Conservation (phyloP, 2,797 vertebrate genomes). For the Pyrocephalus nanus region DNA sequence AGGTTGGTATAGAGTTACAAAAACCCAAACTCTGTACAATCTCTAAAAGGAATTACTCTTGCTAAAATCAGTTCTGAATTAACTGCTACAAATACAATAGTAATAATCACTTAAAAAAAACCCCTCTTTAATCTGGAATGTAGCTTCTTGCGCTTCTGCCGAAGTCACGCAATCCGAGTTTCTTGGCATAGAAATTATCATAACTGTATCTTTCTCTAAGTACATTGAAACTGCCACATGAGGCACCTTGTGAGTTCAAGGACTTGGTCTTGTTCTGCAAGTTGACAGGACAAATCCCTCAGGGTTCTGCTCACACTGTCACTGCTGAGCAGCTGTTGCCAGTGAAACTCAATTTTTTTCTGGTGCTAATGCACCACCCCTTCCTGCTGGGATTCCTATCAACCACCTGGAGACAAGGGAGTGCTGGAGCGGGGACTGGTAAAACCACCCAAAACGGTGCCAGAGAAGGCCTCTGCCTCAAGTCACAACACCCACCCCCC, state of each 20-base stretch:
- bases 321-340: not conserved
- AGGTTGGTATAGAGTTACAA: not conserved
- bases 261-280: not conserved
- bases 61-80: not conserved
- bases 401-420: not conserved
- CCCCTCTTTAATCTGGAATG: not conserved
- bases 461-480: not conserved
- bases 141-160: not conserved
- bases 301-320: not conserved
- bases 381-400: not conserved
- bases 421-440: accelerated
- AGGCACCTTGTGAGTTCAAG: not conserved
- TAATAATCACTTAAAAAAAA: not conserved
- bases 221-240: accelerated
- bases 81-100: not conserved
- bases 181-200: not conserved
- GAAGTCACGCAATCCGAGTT: not conserved
- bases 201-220: not conserved
- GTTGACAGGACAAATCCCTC: not conserved
- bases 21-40: not conserved
- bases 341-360: not conserved
- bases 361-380: not conserved
- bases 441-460: not conserved
- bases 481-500: not conserved
- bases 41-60: not conserved